Percentiles rank a stretch among this genome's conserved stretches.
These are phyloP conservation scores for Urocitellus parryii DNA, from an alignment of 2,113 vertebrate species.

Conservation along the genomic window DNA sequence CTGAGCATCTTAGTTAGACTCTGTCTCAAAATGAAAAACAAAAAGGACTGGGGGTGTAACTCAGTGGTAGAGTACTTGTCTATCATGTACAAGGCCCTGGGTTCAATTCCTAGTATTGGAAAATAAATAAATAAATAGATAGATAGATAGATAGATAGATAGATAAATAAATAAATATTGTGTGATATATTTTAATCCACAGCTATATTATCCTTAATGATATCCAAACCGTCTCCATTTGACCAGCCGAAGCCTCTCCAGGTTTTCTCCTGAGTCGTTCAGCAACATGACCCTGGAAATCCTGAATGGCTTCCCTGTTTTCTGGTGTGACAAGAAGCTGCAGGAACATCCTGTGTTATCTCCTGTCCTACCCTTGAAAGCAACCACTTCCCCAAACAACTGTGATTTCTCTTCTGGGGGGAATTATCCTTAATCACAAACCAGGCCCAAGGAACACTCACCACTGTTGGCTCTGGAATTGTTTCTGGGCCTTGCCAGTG, in stretches of 20 bases:
- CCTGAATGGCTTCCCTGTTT: not conserved
- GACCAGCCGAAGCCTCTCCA: not conserved
- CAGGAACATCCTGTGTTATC: not conserved
- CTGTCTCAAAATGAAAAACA: no score
- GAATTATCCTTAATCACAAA: slow-evolving; percentile 18
- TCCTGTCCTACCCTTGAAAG: not conserved
- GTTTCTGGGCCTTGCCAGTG: not conserved
- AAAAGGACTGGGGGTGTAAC: no score
- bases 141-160: no score
- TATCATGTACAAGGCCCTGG: no score
- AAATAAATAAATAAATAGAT: no score
- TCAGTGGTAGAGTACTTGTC: no score
- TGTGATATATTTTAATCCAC: not conserved
- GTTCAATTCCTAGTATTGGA: no score
- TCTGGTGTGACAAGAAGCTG: not conserved
- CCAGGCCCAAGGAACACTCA: not conserved
- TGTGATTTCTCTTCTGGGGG: not conserved
- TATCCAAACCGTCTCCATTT: not conserved
- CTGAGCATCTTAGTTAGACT: no score
- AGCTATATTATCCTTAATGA: not conserved
- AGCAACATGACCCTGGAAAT: not conserved
- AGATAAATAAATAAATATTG: no score
- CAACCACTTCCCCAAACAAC: slow-evolving; percentile 5
- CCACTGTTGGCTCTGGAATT: not conserved
- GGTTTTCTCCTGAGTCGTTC: not conserved